These are phyloP conservation scores for Alloscopus bannaensis DNA, from an alignment of 2,888 invertebrate genomes.

Conservation along the genomic window DNA sequence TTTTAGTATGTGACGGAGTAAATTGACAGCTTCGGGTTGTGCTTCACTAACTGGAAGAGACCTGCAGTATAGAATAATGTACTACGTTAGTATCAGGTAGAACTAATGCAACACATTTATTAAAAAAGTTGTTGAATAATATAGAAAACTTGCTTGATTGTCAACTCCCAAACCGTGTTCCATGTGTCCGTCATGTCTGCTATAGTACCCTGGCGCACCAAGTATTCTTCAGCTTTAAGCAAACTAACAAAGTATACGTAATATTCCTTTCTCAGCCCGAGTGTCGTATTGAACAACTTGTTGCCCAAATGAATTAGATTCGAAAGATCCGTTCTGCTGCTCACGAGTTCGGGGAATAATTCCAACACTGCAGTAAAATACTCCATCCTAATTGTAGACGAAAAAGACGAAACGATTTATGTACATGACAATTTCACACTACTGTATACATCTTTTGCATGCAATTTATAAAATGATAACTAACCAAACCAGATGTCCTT, in stretches of 20 bases:
- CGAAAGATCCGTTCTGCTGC: slow-evolving; percentile 26
- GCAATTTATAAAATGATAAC: background rate
- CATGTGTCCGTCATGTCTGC: slow-evolving; percentile 55
- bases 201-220: slow-evolving; percentile 38
- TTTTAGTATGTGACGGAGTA: slow-evolving; percentile 64
- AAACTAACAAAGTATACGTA: slow-evolving; percentile 63
- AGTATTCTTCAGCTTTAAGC: slow-evolving; percentile 65
- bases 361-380: slow-evolving; percentile 65
- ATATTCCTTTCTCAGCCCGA: slow-evolving; percentile 49
- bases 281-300: slow-evolving; percentile 59
- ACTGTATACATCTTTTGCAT: background rate
- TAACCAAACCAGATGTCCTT: slow-evolving; percentile 65
- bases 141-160: slow-evolving; percentile 51
- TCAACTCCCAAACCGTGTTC: slow-evolving; percentile 68
- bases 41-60: slow-evolving; percentile 59
- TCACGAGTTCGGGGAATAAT: slow-evolving; percentile 64
- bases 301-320: slow-evolving; percentile 57
- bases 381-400: slow-evolving; percentile 55
- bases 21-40: slow-evolving; percentile 49
- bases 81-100: background rate
- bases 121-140: background rate
- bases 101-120: background rate
- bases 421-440: background rate
- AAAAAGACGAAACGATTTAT: background rate
- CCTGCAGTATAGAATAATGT: slow-evolving; percentile 28